phyloP scores from a whole-genome alignment of 2,113 vertebrate species.

The Coryphaenoides rupestris region DNA sequence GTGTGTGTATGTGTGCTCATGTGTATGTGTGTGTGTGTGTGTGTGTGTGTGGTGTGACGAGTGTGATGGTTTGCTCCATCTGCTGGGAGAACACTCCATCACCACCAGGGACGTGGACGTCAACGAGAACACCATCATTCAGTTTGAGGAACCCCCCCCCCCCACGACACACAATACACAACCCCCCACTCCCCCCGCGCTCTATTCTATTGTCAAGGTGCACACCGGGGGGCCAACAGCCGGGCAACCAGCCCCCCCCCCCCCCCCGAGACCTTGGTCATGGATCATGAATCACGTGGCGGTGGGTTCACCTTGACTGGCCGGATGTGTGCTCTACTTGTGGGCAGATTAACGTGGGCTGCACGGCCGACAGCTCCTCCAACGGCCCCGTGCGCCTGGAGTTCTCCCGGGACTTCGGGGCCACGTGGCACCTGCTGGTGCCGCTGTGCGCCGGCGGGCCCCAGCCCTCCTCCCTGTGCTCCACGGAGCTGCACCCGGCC shows the following conservation, averaged over 20 bases:
- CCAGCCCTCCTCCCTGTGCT: conserved; percentile 88
- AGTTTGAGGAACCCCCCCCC: conserved; percentile 86
- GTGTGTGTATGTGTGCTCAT: too few relatives aligned
- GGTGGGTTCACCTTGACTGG: conserved; percentile 4
- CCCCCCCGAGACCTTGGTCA: too few relatives aligned
- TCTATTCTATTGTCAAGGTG: too few relatives aligned
- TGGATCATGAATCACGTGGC: not conserved
- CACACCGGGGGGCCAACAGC: too few relatives aligned
- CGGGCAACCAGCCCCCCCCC: too few relatives aligned
- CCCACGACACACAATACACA: not conserved
- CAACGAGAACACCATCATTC: conserved; percentile 94
- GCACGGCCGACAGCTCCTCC: conserved; percentile 90
- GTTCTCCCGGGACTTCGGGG: conserved; percentile 93
- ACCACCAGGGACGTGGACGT: conserved; percentile 92
- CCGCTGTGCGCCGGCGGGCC: conserved; percentile 91
- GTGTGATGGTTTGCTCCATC: conserved; percentile 96
- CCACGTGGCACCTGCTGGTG: conserved; percentile 93
- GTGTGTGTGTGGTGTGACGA: conserved; percentile 69
- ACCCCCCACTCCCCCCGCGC: not conserved
- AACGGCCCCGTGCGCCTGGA: conserved; percentile 84
- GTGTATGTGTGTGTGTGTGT: too few relatives aligned
- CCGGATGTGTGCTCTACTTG: conserved; percentile 30
- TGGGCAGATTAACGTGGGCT: conserved; percentile 90
- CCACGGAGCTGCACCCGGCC: conserved; percentile 91
- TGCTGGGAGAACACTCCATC: conserved; percentile 93